Conservation (phyloP, 2,113 vertebrate genomes). For the Calyptommatus sinebrachiatus region DNA sequence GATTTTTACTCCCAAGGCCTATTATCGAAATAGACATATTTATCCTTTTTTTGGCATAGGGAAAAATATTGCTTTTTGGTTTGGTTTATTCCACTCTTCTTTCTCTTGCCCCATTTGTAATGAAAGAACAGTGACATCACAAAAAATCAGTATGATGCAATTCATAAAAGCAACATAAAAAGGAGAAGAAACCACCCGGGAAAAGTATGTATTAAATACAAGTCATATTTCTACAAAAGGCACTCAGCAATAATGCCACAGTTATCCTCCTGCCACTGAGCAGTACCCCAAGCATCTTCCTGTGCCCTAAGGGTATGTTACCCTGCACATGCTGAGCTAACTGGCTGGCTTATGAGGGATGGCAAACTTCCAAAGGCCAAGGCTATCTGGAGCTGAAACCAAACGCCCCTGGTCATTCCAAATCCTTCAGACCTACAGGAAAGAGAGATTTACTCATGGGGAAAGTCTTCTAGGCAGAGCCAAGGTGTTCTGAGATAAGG, state of each 20-base stretch:
- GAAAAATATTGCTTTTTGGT: constrained; percentile 75
- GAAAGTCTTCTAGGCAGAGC: constrained; percentile 17
- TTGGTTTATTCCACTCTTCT: constrained; percentile 33
- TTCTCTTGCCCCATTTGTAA: constrained; percentile 57
- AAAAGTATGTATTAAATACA: background rate
- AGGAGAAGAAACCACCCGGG: background rate
- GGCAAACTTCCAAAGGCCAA: background rate
- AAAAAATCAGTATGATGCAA: constrained; percentile 1
- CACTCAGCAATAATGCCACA: background rate
- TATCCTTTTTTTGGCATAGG: constrained; percentile 69
- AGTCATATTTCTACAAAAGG: constrained; percentile 3
- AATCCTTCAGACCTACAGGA: accelerated
- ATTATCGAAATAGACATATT: background rate
- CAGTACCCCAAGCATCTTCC: background rate
- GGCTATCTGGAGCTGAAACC: background rate
- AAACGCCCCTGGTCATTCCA: accelerated
- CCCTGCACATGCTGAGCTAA: accelerated
- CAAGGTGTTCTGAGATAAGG: background rate
- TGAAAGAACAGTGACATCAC: constrained; percentile 20
- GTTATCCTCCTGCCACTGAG: background rate
- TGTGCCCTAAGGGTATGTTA: background rate
- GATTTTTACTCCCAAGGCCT: constrained; percentile 6
- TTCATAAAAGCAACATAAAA: constrained; percentile 4
- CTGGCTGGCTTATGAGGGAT: background rate
- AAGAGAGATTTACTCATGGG: background rate